Conservation (phyloP, 2,113 vertebrate species). For the Ailuropoda melanoleuca region DNA sequence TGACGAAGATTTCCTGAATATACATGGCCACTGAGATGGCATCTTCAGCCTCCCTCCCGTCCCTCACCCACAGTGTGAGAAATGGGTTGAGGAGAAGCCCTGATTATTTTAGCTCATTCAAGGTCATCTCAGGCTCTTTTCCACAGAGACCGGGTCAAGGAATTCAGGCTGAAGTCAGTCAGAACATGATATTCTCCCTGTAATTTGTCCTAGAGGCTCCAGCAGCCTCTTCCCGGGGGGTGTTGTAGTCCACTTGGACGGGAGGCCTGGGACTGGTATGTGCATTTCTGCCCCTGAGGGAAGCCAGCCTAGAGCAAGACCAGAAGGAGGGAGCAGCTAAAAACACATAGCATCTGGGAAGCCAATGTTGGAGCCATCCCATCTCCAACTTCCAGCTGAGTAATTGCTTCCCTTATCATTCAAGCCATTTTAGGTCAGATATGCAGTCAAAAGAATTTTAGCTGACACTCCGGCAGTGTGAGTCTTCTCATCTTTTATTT, state of each 20-base stretch:
- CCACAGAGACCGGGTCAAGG: neutral
- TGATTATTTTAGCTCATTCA: neutral
- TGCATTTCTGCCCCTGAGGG: neutral
- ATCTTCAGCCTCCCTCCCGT: neutral
- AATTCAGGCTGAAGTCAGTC: neutral
- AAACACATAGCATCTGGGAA: neutral
- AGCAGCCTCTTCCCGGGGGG: neutral
- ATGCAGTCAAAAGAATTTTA: neutral
- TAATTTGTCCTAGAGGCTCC: neutral
- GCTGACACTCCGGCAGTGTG: neutral
- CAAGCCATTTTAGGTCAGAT: neutral
- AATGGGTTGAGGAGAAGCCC: fast-evolving
- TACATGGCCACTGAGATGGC: too few relatives aligned
- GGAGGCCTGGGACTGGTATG: neutral
- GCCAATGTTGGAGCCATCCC: neutral
- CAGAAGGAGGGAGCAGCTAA: neutral
- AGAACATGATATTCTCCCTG: too few relatives aligned
- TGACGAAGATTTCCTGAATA: neutral
- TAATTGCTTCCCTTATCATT: neutral
- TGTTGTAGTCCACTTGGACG: too few relatives aligned
- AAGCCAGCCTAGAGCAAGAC: neutral
- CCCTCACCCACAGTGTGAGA: too few relatives aligned
- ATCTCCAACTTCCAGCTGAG: neutral
- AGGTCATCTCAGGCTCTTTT: neutral
- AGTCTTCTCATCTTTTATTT: neutral